Conservation (phyloP, 2,888 invertebrate species). For the Melitaea athalia region DNA sequence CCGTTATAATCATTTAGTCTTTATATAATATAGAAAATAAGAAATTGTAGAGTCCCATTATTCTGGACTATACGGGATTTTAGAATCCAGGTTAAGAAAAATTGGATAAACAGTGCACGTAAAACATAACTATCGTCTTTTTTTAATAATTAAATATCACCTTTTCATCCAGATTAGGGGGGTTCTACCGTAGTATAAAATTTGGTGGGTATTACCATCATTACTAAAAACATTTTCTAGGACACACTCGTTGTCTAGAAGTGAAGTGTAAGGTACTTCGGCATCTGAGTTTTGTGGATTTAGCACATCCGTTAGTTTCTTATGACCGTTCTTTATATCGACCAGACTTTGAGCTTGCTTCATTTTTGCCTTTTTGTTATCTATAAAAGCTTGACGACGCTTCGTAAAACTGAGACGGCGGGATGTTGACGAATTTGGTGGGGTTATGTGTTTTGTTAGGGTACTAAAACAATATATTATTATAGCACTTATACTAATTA, state of each 20-base stretch:
- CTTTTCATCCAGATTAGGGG: too few species aligned
- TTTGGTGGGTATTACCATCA: constrained; percentile 57
- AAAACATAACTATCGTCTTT: too few species aligned
- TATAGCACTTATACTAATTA: too few species aligned
- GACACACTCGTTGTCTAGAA: constrained; percentile 66
- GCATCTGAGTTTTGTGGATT: constrained; percentile 70
- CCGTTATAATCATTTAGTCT: too few species aligned
- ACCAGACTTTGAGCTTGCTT: constrained; percentile 67
- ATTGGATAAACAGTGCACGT: too few species aligned
- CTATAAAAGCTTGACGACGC: constrained; percentile 68
- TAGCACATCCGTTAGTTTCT: constrained; percentile 56
- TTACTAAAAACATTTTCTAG: constrained; percentile 67
- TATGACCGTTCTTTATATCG: constrained; percentile 66
- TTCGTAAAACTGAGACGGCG: constrained; percentile 60
- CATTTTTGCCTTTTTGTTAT: constrained; percentile 69
- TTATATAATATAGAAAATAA: too few species aligned
- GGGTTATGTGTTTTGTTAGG: constrained; percentile 86
- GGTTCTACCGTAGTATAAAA: not conserved
- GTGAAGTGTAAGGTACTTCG: constrained; percentile 72
- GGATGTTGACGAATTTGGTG: constrained; percentile 76
- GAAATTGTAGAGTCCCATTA: too few species aligned
- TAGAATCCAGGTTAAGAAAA: too few species aligned
- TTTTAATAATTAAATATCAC: too few species aligned
- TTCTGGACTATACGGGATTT: too few species aligned
- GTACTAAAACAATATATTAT: constrained; percentile 72